Base-by-base conservation (phyloP, 1,140 invertebrate species). In the Goniozus legneri region DNA sequence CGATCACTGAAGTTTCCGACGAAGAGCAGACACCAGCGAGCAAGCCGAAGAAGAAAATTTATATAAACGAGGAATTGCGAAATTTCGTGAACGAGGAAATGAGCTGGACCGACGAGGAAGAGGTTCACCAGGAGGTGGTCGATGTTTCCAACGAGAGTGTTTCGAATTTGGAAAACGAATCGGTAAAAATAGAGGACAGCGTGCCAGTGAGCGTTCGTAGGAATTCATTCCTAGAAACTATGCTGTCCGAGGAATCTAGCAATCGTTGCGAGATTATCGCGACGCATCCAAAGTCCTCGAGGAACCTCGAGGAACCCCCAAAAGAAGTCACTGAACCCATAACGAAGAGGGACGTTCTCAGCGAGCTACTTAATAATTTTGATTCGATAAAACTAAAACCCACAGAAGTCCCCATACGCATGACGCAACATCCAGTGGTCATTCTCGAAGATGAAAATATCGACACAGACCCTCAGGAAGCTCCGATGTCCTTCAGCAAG, bases 291-390 rank as follows among this genome's bases (percentile, higher is more conserved):
- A 64, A 67, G 38, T 1, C 22, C 30, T 10, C 10, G 24, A 27
- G 10, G 24, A 27, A 6, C 10, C 24, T 10, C 24, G 24, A 27
- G 10, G 24, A 24, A 7, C 33, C 8, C 19, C 22, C 24, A 18
- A 18, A 2, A 13, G 39, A 44, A 18, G 40, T 12, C 15, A n/a
- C 12, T 14, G 1, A 12, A 48, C 33, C 34, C 24, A 27, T 27
- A n/a, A 21, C 42, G 0, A 76, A 75, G 35, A 62, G 53, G 44
- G 60, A 69, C 14, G 52, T 76, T 30, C 32, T 76, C 15, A 71
- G 66, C 33, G 72, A 76, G 38, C 47, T 76, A 22, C 44, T 75
- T 14, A 60, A 42, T 19, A 75, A 69, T 49, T 76, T 76, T 24
- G 48, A 37, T 37, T 54, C 62, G 6, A 71, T 76, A 24, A 73